Evolutionary conservation across 2,113 vertebrate genomes (phyloP).

Genomic region (Alouatta palliata): DNA sequence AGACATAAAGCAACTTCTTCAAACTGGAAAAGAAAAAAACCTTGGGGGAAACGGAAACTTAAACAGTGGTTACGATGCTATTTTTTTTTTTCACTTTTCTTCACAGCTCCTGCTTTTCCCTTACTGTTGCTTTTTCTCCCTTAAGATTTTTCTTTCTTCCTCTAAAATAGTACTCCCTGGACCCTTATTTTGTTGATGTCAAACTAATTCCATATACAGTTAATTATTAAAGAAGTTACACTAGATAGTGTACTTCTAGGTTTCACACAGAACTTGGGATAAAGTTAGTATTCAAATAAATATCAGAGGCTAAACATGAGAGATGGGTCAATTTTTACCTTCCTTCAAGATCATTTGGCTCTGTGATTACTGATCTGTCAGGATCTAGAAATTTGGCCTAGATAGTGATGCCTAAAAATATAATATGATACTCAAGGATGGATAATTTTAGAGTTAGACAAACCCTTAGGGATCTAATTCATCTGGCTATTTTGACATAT

Average conservation of each 20-base stretch:
- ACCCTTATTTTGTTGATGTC: neutral
- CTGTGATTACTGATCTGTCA: neutral
- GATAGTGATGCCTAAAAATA: neutral
- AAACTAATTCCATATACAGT: neutral
- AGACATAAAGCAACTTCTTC: constrained; percentile 65
- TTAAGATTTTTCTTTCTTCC: constrained; percentile 17
- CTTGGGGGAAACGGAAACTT: constrained; percentile 63
- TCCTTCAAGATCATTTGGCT: neutral
- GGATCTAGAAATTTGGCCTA: constrained; percentile 19
- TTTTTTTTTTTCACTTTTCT: neutral
- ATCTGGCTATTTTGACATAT: constrained; percentile 4
- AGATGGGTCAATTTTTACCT: neutral
- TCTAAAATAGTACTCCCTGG: neutral
- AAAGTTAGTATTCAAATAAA: neutral
- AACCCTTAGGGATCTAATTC: neutral
- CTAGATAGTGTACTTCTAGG: neutral
- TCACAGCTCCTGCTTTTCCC: constrained; percentile 3
- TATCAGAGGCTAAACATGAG: neutral
- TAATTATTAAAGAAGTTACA: constrained; percentile 13
- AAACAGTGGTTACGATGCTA: constrained; percentile 35
- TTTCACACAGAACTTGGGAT: neutral
- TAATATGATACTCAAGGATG: neutral
- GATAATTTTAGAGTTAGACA: constrained; percentile 26
- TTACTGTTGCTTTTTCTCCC: neutral
- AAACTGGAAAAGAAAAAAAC: constrained; percentile 66